Percentiles rank a stretch among this genome's conserved stretches.
phyloP scores from a whole-genome alignment of 2,113 vertebrate species.

The Oryzias woworae region DNA sequence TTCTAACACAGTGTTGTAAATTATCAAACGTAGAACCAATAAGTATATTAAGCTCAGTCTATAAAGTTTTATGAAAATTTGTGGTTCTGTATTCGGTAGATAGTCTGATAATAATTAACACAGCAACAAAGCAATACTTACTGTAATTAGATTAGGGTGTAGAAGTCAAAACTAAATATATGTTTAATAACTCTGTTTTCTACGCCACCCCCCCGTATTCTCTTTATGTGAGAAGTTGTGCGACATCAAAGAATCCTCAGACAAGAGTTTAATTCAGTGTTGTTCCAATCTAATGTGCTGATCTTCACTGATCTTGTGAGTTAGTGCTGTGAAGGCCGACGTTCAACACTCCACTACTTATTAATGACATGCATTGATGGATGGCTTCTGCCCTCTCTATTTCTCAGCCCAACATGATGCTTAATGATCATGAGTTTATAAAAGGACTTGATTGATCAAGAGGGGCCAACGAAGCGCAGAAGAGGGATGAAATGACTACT shows the following conservation, averaged over 20 bases:
- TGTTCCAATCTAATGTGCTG: slow-evolving; percentile 34
- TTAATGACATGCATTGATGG: slow-evolving; percentile 76
- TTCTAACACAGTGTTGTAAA: slow-evolving; percentile 90
- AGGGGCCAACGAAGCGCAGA: slow-evolving; percentile 76
- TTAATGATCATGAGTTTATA: slow-evolving; percentile 86
- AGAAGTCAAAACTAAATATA: slow-evolving; percentile 21
- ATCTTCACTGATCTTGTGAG: slow-evolving; percentile 62
- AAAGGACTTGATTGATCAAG: slow-evolving; percentile 82
- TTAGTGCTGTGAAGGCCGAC: slow-evolving; percentile 53
- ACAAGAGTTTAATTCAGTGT: slow-evolving; percentile 56
- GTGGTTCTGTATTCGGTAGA: slow-evolving; percentile 82
- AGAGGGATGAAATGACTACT: slow-evolving; percentile 82
- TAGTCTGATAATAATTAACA: slow-evolving; percentile 68
- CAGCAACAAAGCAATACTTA: slow-evolving; percentile 33
- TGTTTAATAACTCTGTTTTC: background rate
- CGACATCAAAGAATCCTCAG: slow-evolving; percentile 16
- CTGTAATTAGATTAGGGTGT: slow-evolving; percentile 25
- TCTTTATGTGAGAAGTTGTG: slow-evolving; percentile 27
- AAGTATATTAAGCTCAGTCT: slow-evolving; percentile 98
- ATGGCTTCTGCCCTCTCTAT: slow-evolving; percentile 66
- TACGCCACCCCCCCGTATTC: background rate
- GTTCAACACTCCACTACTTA: slow-evolving; percentile 59
- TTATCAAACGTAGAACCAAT: slow-evolving; percentile 95
- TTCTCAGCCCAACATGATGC: slow-evolving; percentile 73
- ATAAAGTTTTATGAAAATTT: slow-evolving; percentile 98